These are phyloP conservation scores for Mycogona germanica DNA, from an alignment of 2,888 invertebrate species.

Conservation along the genomic window DNA sequence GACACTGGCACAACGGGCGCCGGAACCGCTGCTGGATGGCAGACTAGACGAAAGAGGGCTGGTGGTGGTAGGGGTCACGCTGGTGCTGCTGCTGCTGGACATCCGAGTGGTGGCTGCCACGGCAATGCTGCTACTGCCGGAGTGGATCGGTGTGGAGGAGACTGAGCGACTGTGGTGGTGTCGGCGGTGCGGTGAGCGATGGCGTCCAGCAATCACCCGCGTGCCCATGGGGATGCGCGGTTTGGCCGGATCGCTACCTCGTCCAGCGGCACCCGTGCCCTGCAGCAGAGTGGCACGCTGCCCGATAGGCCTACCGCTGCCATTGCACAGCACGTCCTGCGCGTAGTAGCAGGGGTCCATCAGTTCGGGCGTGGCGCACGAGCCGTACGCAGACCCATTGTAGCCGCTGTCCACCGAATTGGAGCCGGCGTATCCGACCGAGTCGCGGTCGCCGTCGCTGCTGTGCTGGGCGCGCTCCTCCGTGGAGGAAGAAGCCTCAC, in stretches of 20 bases:
- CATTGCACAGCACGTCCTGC: conserved; percentile 21
- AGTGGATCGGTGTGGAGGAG: too few species aligned
- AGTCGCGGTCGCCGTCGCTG: conserved; percentile 28
- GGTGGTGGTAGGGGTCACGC: too few species aligned
- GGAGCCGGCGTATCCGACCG: conserved; percentile 31
- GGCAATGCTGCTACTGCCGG: not conserved
- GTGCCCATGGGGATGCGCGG: conserved; percentile 32
- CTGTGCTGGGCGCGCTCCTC: conserved; percentile 3
- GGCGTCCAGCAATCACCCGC: conserved; percentile 26
- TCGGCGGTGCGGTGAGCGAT: not conserved
- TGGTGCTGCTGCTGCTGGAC: not conserved
- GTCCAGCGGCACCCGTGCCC: conserved; percentile 19
- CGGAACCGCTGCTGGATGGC: not conserved
- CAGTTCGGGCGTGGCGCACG: conserved; percentile 32
- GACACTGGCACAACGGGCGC: too few species aligned
- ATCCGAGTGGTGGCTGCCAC: not conserved
- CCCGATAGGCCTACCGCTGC: not conserved
- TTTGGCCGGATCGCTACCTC: conserved; percentile 22
- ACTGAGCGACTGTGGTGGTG: not conserved
- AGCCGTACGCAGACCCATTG: too few species aligned
- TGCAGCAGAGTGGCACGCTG: conserved; percentile 22
- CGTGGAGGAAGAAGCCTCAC: not conserved
- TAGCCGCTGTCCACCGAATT: conserved; percentile 33
- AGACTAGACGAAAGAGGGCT: not conserved
- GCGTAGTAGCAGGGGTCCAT: conserved; percentile 28